Conservation (phyloP, 2,797 vertebrate species). For the Peromyscus nudipes region DNA sequence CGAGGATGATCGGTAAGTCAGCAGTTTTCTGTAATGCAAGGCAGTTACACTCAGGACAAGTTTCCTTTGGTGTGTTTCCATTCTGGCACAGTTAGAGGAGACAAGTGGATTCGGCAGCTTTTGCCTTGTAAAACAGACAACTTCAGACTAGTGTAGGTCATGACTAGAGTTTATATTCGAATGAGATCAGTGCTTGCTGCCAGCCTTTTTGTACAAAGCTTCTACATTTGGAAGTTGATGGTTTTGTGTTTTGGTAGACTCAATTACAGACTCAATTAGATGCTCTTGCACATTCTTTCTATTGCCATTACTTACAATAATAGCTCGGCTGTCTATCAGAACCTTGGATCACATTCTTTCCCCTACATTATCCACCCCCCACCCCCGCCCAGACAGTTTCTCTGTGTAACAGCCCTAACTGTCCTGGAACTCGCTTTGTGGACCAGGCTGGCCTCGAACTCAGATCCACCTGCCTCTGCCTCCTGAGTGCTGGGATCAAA, state of each 20-base stretch:
- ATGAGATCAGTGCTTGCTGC: conserved; percentile 63
- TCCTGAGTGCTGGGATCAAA: too few relatives aligned
- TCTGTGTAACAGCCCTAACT: too few relatives aligned
- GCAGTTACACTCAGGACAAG: conserved; percentile 65
- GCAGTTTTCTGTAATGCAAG: conserved; percentile 54
- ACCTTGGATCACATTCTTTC: conserved; percentile 30
- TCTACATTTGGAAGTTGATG: conserved; percentile 25
- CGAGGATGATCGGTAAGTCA: conserved; percentile 61
- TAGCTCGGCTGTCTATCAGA: not conserved
- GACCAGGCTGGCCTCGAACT: too few relatives aligned
- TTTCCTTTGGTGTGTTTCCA: conserved; percentile 70
- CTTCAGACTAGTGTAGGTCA: conserved; percentile 57
- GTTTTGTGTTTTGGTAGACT: conserved; percentile 41
- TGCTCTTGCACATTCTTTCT: conserved; percentile 41
- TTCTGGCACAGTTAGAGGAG: conserved; percentile 62
- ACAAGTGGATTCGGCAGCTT: conserved; percentile 69
- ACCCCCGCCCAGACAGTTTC: too few relatives aligned
- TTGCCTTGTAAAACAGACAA: conserved; percentile 63
- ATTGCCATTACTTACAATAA: not conserved
- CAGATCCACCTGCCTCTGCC: too few relatives aligned
- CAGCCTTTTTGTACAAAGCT: conserved; percentile 64
- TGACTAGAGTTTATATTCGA: conserved; percentile 77
- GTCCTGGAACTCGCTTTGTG: too few relatives aligned
- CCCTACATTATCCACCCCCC: too few relatives aligned
- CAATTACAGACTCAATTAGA: conserved; percentile 39